phyloP scores from a whole-genome alignment of 2,888 invertebrate genomes.

The Agrotis ipsilon region DNA sequence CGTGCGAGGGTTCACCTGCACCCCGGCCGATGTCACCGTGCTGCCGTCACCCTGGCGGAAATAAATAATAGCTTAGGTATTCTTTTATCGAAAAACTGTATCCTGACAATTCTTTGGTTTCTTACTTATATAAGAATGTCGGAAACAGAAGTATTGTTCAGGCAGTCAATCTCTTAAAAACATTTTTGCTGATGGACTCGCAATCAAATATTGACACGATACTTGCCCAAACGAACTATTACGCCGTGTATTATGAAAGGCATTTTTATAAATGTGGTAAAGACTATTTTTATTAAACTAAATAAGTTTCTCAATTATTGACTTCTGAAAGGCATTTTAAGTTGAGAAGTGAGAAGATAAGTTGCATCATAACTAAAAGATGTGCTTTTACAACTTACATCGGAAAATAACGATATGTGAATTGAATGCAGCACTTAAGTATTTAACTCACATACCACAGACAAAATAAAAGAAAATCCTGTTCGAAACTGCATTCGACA shows the following conservation, averaged over 20 bases:
- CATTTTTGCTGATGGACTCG: not conserved
- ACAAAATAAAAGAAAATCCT: slow-evolving; percentile 7
- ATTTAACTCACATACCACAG: slow-evolving; percentile 3
- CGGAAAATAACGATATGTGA: not conserved
- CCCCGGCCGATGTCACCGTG: slow-evolving; percentile 72
- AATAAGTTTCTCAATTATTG: too few species aligned
- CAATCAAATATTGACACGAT: too few species aligned
- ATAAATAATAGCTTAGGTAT: not conserved
- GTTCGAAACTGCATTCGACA: slow-evolving; percentile 23
- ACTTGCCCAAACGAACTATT: too few species aligned
- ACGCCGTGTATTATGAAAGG: too few species aligned
- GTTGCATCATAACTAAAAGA: not conserved
- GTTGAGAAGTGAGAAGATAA: not conserved
- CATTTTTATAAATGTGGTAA: too few species aligned
- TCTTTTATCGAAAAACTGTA: too few species aligned
- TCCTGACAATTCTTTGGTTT: too few species aligned
- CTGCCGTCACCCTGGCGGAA: slow-evolving; percentile 78
- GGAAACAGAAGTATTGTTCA: not conserved
- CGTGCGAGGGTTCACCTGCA: slow-evolving; percentile 92
- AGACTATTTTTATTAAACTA: too few species aligned
- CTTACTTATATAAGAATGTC: not conserved
- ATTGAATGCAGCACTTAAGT: slow-evolving; percentile 3
- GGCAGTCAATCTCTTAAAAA: not conserved
- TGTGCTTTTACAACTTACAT: not conserved
- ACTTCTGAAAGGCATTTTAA: too few species aligned